These are phyloP conservation scores for Neelides folsomi DNA, from an alignment of 2,888 invertebrate species.

Conservation along the genomic window DNA sequence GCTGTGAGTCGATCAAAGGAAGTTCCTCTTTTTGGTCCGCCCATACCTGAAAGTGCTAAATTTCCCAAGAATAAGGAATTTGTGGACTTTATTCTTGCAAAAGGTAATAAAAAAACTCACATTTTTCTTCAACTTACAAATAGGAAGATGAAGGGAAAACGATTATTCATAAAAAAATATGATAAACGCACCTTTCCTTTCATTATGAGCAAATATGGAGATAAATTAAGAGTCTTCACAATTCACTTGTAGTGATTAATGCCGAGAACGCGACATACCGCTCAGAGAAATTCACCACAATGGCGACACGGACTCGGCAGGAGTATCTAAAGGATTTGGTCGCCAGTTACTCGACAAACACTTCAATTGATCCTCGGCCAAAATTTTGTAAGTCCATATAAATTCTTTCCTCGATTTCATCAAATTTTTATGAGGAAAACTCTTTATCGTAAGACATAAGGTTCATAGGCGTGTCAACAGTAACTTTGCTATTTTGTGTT, in stretches of 20 bases:
- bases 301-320: conserved; percentile 88
- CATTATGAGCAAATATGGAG: background rate
- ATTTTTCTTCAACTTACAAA: too few species aligned
- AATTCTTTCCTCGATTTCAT: background rate
- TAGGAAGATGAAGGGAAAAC: too few species aligned
- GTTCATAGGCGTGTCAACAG: background rate
- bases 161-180: too few species aligned
- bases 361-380: conserved; percentile 67
- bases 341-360: conserved; percentile 64
- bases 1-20: conserved; percentile 69
- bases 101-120: conserved; percentile 42
- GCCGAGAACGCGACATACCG: conserved; percentile 93
- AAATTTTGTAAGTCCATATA: conserved; percentile 62
- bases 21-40: conserved; percentile 92
- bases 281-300: conserved; percentile 90
- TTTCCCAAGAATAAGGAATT: conserved; percentile 84
- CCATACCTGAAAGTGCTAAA: conserved; percentile 70
- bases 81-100: conserved; percentile 85
- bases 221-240: background rate
- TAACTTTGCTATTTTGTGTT: too few species aligned
- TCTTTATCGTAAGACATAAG: background rate
- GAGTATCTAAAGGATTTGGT: conserved; percentile 91
- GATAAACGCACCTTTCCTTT: too few species aligned
- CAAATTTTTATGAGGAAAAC: background rate
- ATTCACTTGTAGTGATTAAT: conserved; percentile 56